Conservation (phyloP, 2,888 invertebrate genomes). For the Blastobasis lacticolella region DNA sequence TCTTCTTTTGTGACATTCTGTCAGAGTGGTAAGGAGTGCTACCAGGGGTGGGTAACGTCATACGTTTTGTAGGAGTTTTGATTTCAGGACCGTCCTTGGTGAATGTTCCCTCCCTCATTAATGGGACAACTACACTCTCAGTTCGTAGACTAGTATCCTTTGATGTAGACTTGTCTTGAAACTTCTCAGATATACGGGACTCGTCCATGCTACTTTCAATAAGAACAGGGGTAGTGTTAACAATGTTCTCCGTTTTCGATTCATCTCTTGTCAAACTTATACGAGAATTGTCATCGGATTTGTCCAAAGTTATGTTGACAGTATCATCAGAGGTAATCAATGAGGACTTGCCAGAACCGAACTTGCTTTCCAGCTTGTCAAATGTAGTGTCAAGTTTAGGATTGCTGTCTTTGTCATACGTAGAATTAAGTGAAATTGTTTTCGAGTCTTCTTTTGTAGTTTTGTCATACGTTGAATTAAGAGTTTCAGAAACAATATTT, state of each 20-base stretch:
- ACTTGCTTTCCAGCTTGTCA: conserved; percentile 15
- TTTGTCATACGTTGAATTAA: not conserved
- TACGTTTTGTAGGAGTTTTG: conserved; percentile 34
- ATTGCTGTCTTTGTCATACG: not conserved
- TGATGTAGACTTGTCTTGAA: conserved; percentile 1
- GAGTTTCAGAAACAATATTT: not conserved
- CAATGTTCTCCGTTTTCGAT: conserved; percentile 39
- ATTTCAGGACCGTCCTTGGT: conserved; percentile 45
- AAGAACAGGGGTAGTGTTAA: conserved; percentile 46
- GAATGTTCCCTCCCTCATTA: conserved; percentile 59
- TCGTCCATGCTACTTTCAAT: conserved; percentile 58
- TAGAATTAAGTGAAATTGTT: conserved; percentile 4
- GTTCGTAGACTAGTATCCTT: conserved; percentile 1
- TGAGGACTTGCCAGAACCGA: conserved; percentile 29
- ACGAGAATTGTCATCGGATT: conserved; percentile 31
- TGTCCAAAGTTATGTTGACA: conserved; percentile 33
- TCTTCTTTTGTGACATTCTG: conserved; percentile 31
- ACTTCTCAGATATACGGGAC: conserved; percentile 19
- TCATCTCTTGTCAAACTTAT: conserved; percentile 59
- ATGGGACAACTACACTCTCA: conserved; percentile 10
- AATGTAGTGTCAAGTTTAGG: conserved; percentile 14
- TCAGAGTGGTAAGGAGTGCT: conserved; percentile 45
- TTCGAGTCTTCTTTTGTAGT: conserved; percentile 1
- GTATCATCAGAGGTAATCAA: conserved; percentile 39
- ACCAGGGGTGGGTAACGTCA: conserved; percentile 45